Evolutionary conservation across 2,797 vertebrate genomes (phyloP), one percentile per base, ranked within the genome.

Genomic region (Alauda arvensis): DNA sequence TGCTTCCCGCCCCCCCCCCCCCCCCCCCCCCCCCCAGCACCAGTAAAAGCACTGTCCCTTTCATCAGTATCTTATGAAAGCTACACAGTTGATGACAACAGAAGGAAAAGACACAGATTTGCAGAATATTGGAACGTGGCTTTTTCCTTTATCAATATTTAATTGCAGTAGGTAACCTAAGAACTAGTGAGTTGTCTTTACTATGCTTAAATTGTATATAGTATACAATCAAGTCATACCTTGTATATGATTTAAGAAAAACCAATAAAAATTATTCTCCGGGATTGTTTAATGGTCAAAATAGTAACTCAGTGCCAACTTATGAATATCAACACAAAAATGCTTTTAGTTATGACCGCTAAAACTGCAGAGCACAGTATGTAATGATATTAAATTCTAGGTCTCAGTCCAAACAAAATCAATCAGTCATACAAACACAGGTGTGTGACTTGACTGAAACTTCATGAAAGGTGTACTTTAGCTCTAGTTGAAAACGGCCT

Each of bases 91-190:
- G 68, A 77, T 67, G 42, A 62, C 29, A 82, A 83, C 67, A 19
- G 33, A 83, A 23, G 86, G 77, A 75, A 94, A 93, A 94, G 68
- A 87, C 88, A 88, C 20, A 88, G 69, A 94, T 95, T 95, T 94
- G 82, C 92, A 76, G 93, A 95, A 96, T 53, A 87, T 76, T 88
- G 70, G 71, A 95, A 85, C 93, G 96, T 96, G 95, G 87, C 96
- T 96, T 97, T 98, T 98, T 97, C 96, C 93, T 92, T 94, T 95
- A 98, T 98, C 94, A 98, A 98, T 98, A 98, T 97, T 98, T 98
- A 95, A 98, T 98, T 93, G 94, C 94, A 96, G 89, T 94, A 74
- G 95, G 97, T 97, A 98, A 98, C 96, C 91, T 68, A 96, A 98
- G 95, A 96, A 95, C 89, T 39, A 48, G 48, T 48, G 61, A 91